Evolutionary conservation across 1,140 invertebrate genomes (phyloP).

Genomic region (Holcopasites calliopsidis): DNA sequence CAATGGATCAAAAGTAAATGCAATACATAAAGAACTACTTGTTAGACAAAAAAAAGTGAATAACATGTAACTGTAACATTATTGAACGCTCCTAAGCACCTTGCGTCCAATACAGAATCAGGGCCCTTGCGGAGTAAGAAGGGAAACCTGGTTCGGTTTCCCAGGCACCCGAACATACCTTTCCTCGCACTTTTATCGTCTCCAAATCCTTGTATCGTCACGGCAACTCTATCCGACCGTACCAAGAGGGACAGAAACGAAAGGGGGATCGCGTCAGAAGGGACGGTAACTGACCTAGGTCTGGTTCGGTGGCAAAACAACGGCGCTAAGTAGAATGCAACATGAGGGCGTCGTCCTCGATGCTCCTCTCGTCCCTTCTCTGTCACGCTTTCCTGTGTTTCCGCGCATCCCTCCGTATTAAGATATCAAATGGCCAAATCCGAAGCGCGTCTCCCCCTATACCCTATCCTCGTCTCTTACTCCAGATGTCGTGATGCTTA

Average conservation of each 20-base stretch:
- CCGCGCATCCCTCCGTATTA: constrained; percentile 65
- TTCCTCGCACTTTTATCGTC: background rate
- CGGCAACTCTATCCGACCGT: background rate
- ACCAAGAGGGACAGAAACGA: background rate
- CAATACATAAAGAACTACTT: too few relatives aligned
- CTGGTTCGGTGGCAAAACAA: constrained; percentile 29
- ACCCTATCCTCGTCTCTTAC: background rate
- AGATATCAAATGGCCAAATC: constrained; percentile 78
- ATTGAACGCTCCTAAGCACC: too few relatives aligned
- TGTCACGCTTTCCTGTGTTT: background rate
- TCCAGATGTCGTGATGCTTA: constrained; percentile 65
- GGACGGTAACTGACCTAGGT: constrained; percentile 58
- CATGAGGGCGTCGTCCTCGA: constrained; percentile 57
- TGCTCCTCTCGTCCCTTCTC: background rate
- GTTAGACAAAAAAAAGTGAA: too few relatives aligned
- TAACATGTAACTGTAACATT: too few relatives aligned
- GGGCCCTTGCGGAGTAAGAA: too few relatives aligned
- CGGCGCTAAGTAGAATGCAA: constrained; percentile 58
- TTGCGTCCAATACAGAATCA: too few relatives aligned
- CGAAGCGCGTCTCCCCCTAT: constrained; percentile 61
- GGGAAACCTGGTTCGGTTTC: background rate
- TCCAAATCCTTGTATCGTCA: background rate
- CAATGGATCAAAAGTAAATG: too few relatives aligned
- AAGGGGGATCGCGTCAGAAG: constrained; percentile 42
- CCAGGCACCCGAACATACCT: background rate